Conservation (phyloP, 2,888 invertebrate species). For the Thereva nobilitata region DNA sequence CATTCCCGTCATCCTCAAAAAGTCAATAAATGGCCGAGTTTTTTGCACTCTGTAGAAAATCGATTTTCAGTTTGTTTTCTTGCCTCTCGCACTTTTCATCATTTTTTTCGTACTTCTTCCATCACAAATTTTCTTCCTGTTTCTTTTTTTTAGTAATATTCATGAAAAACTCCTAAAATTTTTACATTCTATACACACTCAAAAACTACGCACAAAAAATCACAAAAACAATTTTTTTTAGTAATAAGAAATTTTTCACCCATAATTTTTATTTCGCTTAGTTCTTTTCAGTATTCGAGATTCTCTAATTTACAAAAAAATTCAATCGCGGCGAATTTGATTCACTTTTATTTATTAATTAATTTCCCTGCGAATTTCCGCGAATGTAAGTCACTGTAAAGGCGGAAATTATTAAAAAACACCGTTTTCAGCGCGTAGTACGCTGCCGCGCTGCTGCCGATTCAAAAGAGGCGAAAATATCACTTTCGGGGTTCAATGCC, state of each 20-base stretch:
- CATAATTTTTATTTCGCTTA: too few relatives aligned
- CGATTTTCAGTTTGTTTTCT: conserved; percentile 30
- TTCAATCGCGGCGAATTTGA: too few relatives aligned
- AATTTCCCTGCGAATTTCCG: too few relatives aligned
- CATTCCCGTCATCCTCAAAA: conserved; percentile 29
- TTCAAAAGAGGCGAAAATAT: conserved; percentile 39
- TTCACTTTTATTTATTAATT: too few relatives aligned
- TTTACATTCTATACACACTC: too few relatives aligned
- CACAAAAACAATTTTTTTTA: too few relatives aligned
- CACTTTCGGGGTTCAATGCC: conserved; percentile 46
- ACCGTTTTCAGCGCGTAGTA: conserved; percentile 1
- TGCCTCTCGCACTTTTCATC: background rate
- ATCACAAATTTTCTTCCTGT: background rate
- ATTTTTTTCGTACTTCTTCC: conserved; percentile 7
- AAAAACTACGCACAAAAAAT: too few relatives aligned
- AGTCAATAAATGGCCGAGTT: conserved; percentile 44
- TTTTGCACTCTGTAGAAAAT: conserved; percentile 42
- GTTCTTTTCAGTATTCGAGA: too few relatives aligned
- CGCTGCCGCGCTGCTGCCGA: conserved; percentile 24
- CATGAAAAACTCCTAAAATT: too few relatives aligned
- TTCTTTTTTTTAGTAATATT: conserved; percentile 1
- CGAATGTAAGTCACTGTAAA: conserved; percentile 22
- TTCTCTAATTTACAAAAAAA: too few relatives aligned
- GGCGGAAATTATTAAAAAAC: conserved; percentile 17
- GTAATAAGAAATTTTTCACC: too few relatives aligned